These are phyloP conservation scores for Agelastica alni DNA, from an alignment of 2,888 invertebrate genomes.

Conservation along the genomic window DNA sequence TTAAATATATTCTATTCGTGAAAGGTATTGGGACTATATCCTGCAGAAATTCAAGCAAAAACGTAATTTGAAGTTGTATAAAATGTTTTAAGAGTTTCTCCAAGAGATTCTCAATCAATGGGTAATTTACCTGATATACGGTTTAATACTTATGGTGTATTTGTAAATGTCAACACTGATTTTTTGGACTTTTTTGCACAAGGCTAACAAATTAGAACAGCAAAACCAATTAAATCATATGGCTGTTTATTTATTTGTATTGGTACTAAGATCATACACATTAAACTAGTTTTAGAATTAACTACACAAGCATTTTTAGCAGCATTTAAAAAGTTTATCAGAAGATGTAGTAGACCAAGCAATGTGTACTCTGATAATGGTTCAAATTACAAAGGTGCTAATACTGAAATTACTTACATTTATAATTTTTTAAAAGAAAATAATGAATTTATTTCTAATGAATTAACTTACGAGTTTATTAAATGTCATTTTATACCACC, in stretches of 20 bases:
- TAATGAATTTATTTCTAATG: too few relatives aligned
- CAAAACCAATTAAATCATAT: not conserved
- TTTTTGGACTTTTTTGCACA: not conserved
- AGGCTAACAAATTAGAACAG: not conserved
- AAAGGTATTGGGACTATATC: not conserved
- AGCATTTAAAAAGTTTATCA: too few relatives aligned
- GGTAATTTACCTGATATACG: not conserved
- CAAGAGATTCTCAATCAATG: not conserved
- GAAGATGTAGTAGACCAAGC: too few relatives aligned
- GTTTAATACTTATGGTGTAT: not conserved
- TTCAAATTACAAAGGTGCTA: too few relatives aligned
- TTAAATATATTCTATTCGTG: not conserved
- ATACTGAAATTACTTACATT: too few relatives aligned
- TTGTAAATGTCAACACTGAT: not conserved
- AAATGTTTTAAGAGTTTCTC: not conserved
- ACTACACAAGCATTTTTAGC: not conserved
- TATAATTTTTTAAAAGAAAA: too few relatives aligned
- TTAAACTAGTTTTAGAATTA: not conserved
- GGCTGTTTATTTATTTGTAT: not conserved
- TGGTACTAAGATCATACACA: not conserved
- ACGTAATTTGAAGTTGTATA: not conserved
- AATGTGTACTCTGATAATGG: too few relatives aligned
- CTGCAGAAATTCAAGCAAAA: not conserved
- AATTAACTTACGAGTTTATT: too few relatives aligned
- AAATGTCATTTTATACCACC: too few relatives aligned